A percentile compares a stretch with the other conserved stretches of the same genome.
Conservation (phyloP, 2,888 invertebrate species). For the Melieria omissa region DNA sequence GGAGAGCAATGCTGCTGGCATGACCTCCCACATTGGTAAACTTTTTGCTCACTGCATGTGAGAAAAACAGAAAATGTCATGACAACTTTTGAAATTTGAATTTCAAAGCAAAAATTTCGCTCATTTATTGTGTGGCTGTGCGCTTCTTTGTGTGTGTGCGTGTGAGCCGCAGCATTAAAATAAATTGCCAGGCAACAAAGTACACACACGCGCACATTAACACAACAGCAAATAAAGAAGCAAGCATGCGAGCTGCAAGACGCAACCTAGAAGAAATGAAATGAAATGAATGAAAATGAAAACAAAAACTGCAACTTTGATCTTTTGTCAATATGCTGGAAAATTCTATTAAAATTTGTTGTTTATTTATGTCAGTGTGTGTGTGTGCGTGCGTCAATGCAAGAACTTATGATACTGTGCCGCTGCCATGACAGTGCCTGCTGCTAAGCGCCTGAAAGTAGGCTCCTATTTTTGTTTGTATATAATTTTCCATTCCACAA, state of each 20-base stretch:
- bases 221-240: neutral
- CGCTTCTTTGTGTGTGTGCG: constrained; percentile 20
- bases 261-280: neutral
- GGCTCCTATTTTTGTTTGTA: neutral
- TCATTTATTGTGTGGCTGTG: constrained; percentile 53
- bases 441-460: neutral
- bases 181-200: constrained; percentile 22
- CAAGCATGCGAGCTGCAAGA: neutral
- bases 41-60: too few species aligned
- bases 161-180: constrained; percentile 19
- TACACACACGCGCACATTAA: constrained; percentile 10
- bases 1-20: too few species aligned
- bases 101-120: constrained; percentile 58
- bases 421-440: neutral
- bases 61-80: constrained; percentile 50
- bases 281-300: constrained; percentile 14
- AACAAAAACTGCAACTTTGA: constrained; percentile 26
- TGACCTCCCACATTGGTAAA: too few species aligned
- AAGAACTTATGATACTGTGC: neutral
- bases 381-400: neutral
- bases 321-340: constrained; percentile 28
- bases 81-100: constrained; percentile 61
- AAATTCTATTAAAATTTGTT: constrained; percentile 14
- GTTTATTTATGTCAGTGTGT: neutral
- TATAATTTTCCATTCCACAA: neutral